Evolutionary conservation across 2,797 vertebrate genomes (phyloP), one percentile per base, ranked within the genome.

Genomic region (Bothrops alternatus): DNA sequence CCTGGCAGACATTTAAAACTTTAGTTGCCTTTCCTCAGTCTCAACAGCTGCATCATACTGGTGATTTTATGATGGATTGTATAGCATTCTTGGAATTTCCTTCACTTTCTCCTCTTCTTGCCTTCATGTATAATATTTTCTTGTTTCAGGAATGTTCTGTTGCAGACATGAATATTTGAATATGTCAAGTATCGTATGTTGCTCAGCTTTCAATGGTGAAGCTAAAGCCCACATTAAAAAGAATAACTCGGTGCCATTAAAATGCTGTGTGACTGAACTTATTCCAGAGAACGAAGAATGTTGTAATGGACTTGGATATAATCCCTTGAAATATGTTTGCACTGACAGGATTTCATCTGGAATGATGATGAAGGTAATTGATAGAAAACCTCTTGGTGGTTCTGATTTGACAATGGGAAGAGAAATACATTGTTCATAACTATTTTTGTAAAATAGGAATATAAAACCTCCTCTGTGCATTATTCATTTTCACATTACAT

Each of bases 181-280:
- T 97, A 96, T 98, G 93, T 99, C 98, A 95, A 97, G 97, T 93
- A 98, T 98, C 95, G 98, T 98, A 97, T 99, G 99, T 97, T 99
- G 99, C 94, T 96, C 96, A 85, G 98, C 96, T 95, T 98, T 97
- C 95, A 98, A 97, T 58, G 98, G 98, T 95, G 97, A 97, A 96
- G 97, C 98, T 94, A 97, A 97, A 96, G 97, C 98, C 92, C 98
- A 99, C 86, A 95, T 97, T 96, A 97, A 98, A 96, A 98, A 98
- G 96, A 98, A 98, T 96, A 97, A 97, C 96, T 98, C 97, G 7
- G 97, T 97, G 96, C 97, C 97, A 94, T 97, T 98, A 96, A 98
- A 98, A 98, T 99, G 99, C 98, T 99, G 99, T 94, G 98, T 98
- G 95, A 98, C 98, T 94, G 98, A 98, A 96, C 98, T 99, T 97